Percentiles rank a stretch among this genome's conserved stretches.
These are phyloP conservation scores for Pyralis farinalis DNA, from an alignment of 2,888 invertebrate species.

Conservation along the genomic window DNA sequence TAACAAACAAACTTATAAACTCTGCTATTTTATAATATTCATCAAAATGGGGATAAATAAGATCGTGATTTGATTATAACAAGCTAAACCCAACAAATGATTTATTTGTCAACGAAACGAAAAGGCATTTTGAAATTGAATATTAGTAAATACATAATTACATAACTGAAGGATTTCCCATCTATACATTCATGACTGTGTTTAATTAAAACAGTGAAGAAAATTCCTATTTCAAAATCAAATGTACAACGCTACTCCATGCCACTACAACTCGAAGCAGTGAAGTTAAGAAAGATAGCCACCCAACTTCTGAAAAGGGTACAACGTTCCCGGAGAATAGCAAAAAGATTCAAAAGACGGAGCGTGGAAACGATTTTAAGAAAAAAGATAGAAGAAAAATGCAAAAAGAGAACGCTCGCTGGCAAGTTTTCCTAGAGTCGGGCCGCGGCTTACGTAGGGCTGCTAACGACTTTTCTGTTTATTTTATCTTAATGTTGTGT, in stretches of 20 bases:
- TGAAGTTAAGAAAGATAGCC: conserved; percentile 77
- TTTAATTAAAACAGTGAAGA: no score
- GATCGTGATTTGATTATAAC: no score
- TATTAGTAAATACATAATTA: no score
- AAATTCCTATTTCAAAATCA: no score
- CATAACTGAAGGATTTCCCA: no score
- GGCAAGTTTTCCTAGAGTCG: conserved; percentile 70
- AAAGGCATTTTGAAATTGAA: no score
- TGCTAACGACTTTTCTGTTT: conserved; percentile 47
- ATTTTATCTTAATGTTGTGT: conserved; percentile 15
- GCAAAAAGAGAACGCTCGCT: conserved; percentile 71
- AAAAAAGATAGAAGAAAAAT: conserved; percentile 60
- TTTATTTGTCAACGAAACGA: no score
- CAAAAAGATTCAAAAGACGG: conserved; percentile 65
- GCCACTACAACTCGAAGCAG: conserved; percentile 43
- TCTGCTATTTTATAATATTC: no score
- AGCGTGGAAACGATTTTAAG: conserved; percentile 44
- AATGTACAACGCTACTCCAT: conserved; percentile 35
- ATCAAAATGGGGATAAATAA: no score
- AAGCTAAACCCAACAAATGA: no score
- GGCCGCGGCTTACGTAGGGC: conserved; percentile 43
- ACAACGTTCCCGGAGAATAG: conserved; percentile 64
- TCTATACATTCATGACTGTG: no score
- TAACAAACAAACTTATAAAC: no score
- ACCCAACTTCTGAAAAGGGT: conserved; percentile 77